These are phyloP conservation scores for Sebastes ruberrimus DNA, from an alignment of 2,797 vertebrate species.

Conservation along the genomic window DNA sequence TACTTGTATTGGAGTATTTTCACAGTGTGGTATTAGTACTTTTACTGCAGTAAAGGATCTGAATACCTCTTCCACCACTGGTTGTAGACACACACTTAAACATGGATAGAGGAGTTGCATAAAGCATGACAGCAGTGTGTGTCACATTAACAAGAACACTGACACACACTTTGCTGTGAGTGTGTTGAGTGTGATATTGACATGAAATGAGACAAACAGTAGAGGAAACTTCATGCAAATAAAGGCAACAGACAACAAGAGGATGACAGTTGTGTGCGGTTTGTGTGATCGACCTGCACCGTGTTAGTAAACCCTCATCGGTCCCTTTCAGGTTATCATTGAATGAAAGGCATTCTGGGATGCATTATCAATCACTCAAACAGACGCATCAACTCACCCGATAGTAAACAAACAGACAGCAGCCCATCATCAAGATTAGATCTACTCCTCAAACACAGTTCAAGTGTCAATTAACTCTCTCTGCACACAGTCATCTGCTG, in stretches of 20 bases:
- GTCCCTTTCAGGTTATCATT: neutral
- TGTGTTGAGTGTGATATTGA: neutral
- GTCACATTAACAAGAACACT: neutral
- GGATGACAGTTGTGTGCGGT: neutral
- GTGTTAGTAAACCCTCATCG: neutral
- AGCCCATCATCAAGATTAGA: constrained; percentile 71
- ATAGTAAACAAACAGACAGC: constrained; percentile 74
- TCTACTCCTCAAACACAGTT: constrained; percentile 29
- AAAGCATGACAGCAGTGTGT: fast-evolving
- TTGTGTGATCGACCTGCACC: neutral
- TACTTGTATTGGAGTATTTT: neutral
- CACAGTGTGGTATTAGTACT: neutral
- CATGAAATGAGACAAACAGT: neutral
- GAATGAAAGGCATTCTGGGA: constrained; percentile 5
- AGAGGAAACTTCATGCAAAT: neutral
- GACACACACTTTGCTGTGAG: neutral
- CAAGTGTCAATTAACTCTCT: neutral
- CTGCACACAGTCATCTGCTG: neutral
- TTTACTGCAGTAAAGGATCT: neutral
- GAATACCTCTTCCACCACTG: neutral
- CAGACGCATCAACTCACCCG: constrained; percentile 58
- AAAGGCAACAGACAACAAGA: neutral
- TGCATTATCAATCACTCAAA: too few species aligned
- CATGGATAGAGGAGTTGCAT: neutral
- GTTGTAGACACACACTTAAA: neutral